These are phyloP conservation scores for Oryctes rhinoceros DNA, from an alignment of 1,140 invertebrate genomes.

Conservation along the genomic window DNA sequence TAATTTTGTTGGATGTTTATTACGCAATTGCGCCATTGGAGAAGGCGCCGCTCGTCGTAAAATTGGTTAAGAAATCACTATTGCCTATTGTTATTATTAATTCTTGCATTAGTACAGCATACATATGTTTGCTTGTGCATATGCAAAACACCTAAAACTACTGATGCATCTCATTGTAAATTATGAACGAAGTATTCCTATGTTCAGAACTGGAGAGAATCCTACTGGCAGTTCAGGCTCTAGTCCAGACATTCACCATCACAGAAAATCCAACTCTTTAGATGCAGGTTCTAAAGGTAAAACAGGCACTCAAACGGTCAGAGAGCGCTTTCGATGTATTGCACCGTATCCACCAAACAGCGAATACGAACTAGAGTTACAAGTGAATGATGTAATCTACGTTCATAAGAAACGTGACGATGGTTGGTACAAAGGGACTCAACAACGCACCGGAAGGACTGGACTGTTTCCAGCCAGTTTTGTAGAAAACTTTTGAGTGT, in stretches of 20 bases:
- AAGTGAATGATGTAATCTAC: constrained; percentile 89
- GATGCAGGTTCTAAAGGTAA: constrained; percentile 68
- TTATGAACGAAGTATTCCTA: neutral
- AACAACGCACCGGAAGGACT: constrained; percentile 87
- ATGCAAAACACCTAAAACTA: too few species aligned
- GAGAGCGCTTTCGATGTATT: constrained; percentile 85
- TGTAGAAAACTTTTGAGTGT: constrained; percentile 77
- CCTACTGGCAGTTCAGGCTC: constrained; percentile 53
- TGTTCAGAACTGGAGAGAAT: constrained; percentile 51
- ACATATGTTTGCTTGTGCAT: too few species aligned
- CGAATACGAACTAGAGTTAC: constrained; percentile 89
- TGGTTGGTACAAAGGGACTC: constrained; percentile 95
- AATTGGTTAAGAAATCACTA: too few species aligned
- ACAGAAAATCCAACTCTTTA: constrained; percentile 82
- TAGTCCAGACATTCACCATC: constrained; percentile 63
- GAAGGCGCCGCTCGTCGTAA: too few species aligned
- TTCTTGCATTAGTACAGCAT: too few species aligned
- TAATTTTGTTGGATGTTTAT: too few species aligned
- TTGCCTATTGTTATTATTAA: too few species aligned
- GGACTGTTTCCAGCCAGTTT: constrained; percentile 95
- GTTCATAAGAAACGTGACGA: constrained; percentile 93
- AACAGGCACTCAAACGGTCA: constrained; percentile 64
- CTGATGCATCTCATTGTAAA: too few species aligned
- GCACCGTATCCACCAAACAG: constrained; percentile 95
- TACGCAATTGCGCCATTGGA: too few species aligned